Conservation (phyloP, 2,113 vertebrate species). For the Takifugu bimaculatus region DNA sequence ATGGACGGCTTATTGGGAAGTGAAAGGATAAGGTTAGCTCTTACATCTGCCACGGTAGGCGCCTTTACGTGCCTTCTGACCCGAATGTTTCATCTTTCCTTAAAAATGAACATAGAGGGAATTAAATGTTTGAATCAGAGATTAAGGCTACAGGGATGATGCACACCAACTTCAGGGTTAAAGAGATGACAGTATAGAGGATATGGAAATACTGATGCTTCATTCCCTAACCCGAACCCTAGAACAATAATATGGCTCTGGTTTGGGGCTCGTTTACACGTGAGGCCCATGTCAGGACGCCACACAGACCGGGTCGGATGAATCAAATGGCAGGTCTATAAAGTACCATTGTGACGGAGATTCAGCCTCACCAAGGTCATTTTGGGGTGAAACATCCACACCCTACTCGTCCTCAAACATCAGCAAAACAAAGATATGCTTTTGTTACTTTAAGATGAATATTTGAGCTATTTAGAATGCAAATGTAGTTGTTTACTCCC, state of each 20-base stretch:
- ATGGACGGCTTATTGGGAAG: slow-evolving; percentile 34
- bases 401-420: slow-evolving; percentile 27
- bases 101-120: slow-evolving; percentile 21
- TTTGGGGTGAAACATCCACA: slow-evolving; percentile 26
- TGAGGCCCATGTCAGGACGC: slow-evolving; percentile 2
- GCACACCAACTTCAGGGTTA: slow-evolving; percentile 7
- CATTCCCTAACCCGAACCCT: slow-evolving; percentile 25
- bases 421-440: slow-evolving; percentile 21
- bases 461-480: neutral
- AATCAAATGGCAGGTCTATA: slow-evolving; percentile 40
- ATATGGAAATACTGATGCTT: slow-evolving; percentile 6
- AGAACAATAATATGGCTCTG: slow-evolving; percentile 18
- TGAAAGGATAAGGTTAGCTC: slow-evolving; percentile 30
- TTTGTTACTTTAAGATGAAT: slow-evolving; percentile 4
- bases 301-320: slow-evolving; percentile 8
- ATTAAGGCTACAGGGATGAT: slow-evolving; percentile 28
- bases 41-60: slow-evolving; percentile 14
- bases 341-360: slow-evolving; percentile 17
- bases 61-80: slow-evolving; percentile 20
- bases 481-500: neutral
- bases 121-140: slow-evolving; percentile 18
- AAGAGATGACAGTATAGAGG: slow-evolving; percentile 5
- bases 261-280: slow-evolving; percentile 10
- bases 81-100: slow-evolving; percentile 19
- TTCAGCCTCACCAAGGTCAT: slow-evolving; percentile 25